Base-by-base conservation (phyloP, 2,113 vertebrate species). In the Atractosteus spatula region DNA sequence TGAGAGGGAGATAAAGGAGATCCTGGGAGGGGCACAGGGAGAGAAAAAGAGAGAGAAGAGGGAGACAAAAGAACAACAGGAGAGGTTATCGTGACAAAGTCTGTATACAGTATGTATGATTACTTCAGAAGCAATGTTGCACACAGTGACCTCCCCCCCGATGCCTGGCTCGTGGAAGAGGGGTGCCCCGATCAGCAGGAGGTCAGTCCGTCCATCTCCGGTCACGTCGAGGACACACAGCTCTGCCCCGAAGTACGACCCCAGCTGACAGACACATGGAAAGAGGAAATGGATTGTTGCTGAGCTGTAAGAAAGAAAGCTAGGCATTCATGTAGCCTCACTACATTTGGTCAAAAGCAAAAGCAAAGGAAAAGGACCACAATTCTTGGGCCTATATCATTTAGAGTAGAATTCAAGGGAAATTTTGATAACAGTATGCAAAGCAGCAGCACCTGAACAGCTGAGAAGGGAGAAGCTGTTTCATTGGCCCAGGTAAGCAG, bases 201-300 rank as follows among this genome's bases (percentile, higher is more conserved):
- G 10, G 3, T 72, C 73, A 1, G 57, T 12, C 12, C 17, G 12
- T 11, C 66, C 55, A 12, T 71, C 43, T 5, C 65, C 72, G 1
- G 70, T 57, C 41, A 71, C 56, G 10, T 75, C 45, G 10, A 85
- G 6, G 3, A 80, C 70, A 59, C 82, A 74, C 7, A 85, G 68
- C 41, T 79, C 82, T 0, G 78, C 77, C 6, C 84, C 84, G 44
- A 84, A 85, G 70, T 81, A 82, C 0, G 84, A 85, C 10, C 84
- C 84, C 41, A 85, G 47, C 82, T 84, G 55, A 67, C 17, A 64
- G 7, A 62, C 17, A 54, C 16, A 62, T 12, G 5, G 62, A 57
- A 29, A 71, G 42, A 70, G 42, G n/a, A 43, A 47, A 41, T 29
- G 29, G 29, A 29, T 29, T 29, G 29, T 29, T 29, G 29, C 29